Conservation (phyloP, 2,888 invertebrate species). For the Zonitis immaculata region DNA sequence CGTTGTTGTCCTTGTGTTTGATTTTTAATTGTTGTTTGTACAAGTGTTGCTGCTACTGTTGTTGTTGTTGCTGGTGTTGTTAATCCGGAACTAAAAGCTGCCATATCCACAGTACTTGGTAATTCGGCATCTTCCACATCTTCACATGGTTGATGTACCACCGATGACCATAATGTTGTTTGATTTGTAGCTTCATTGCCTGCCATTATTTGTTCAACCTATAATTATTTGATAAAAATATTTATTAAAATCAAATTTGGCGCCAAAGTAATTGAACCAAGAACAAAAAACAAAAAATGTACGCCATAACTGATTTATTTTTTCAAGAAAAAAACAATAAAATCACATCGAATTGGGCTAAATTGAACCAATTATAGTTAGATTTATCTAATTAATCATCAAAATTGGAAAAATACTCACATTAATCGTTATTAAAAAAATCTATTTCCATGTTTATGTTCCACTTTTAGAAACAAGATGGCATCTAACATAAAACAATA, state of each 20-base stretch:
- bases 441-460: conserved; percentile 46
- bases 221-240: not conserved
- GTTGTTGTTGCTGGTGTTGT: conserved; percentile 32
- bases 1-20: conserved; percentile 24
- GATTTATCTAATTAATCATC: conserved; percentile 1
- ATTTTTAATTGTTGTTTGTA: conserved; percentile 12
- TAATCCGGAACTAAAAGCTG: conserved; percentile 56
- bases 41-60: no score
- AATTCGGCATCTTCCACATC: conserved; percentile 60
- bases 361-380: not conserved
- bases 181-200: conserved; percentile 46
- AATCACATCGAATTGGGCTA: conserved; percentile 5
- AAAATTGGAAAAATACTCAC: conserved; percentile 18
- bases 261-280: conserved; percentile 40
- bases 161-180: conserved; percentile 53
- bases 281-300: conserved; percentile 27
- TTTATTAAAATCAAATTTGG: conserved; percentile 31
- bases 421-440: conserved; percentile 30
- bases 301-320: conserved; percentile 28
- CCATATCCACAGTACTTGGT: conserved; percentile 64
- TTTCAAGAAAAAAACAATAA: no score
- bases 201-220: conserved; percentile 39
- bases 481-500: no score
- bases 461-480: conserved; percentile 45
- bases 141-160: conserved; percentile 56